phyloP scores from a whole-genome alignment of 2,797 vertebrate species.

The Ptychobarbus kaznakovi region DNA sequence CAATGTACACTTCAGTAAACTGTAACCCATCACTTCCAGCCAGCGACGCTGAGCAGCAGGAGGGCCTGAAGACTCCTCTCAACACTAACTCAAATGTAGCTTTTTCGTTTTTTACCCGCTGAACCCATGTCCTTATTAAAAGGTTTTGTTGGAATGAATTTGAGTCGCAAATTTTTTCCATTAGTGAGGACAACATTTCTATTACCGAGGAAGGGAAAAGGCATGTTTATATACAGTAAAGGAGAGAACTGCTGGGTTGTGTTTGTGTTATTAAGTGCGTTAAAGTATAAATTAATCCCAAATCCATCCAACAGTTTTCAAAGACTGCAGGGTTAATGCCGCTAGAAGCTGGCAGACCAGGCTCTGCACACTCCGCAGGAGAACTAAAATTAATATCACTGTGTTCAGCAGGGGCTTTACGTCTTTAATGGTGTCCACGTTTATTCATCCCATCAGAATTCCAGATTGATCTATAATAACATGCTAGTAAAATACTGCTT shows the following conservation, averaged over 20 bases:
- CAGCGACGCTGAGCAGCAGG: not conserved
- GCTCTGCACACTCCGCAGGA: not conserved
- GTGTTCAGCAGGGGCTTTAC: not conserved
- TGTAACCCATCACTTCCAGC: not conserved
- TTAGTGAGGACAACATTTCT: not conserved
- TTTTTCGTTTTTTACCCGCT: not conserved
- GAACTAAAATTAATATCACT: not conserved
- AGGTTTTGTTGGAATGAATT: not conserved
- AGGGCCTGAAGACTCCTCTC: not conserved
- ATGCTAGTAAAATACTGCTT: not conserved
- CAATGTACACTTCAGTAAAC: not conserved
- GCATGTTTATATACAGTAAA: not conserved
- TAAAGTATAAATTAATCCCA: not conserved
- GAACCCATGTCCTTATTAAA: not conserved
- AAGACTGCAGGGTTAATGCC: not conserved
- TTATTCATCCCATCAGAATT: not conserved
- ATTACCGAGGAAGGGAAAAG: not conserved
- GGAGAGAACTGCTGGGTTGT: not conserved
- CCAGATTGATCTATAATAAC: not conserved
- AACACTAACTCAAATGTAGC: not conserved
- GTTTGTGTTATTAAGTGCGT: not conserved
- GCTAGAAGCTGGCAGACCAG: not conserved
- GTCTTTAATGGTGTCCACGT: not conserved
- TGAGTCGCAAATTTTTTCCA: slow-evolving; percentile 1
- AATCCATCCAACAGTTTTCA: not conserved